Base-by-base conservation (phyloP, 2,888 invertebrate species). In the Oasisia sp. region DNA sequence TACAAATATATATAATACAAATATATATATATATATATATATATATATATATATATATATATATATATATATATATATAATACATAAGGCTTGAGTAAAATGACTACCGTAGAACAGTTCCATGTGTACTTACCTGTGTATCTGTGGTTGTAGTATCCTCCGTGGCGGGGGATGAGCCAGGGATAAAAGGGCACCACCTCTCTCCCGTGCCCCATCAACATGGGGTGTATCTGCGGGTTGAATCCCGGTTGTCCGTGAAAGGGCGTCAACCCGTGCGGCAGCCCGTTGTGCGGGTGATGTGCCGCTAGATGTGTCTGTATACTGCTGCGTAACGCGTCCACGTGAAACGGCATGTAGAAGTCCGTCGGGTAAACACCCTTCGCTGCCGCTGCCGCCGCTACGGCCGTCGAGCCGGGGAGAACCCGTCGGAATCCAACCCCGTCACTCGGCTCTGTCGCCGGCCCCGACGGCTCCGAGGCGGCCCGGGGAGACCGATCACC, bases 281-380 rank as follows among this genome's bases (percentile, higher is more conserved):
- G 74, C 19, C 27, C 74, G 74, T 74, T 74, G 7, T 74, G 74
- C 27, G 74, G 74, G n/a, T 74, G 74, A 19, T 74, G 74, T 27
- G 74, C 27, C 7, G 74, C 74, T 27, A 74, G 74, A 27, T 74
- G 74, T 27, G 74, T 74, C 27, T 74, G 74, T 27, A n/a, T 74
- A 27, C 74, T 74, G n/a, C n/a, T n/a, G 27, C 74, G 74, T 74
- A 74, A 19, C 27, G 74, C 74, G 27, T 74, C 74, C 27, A 74
- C 74, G 74, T 74, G 74, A 27, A 74, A 74, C 5, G 74, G 74
- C 74, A 74, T 74, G 74, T 74, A 74, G n/a, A 74, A 74, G 74
- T 74, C 74, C 19, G 74, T 74, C 74, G 74, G 74, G 74, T 74
- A 74, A 74, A 74, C 74, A 74, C 74, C 74, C 74, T 74, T 74